Conservation (phyloP, 2,113 vertebrate genomes). For the Dipodomys ordii region DNA sequence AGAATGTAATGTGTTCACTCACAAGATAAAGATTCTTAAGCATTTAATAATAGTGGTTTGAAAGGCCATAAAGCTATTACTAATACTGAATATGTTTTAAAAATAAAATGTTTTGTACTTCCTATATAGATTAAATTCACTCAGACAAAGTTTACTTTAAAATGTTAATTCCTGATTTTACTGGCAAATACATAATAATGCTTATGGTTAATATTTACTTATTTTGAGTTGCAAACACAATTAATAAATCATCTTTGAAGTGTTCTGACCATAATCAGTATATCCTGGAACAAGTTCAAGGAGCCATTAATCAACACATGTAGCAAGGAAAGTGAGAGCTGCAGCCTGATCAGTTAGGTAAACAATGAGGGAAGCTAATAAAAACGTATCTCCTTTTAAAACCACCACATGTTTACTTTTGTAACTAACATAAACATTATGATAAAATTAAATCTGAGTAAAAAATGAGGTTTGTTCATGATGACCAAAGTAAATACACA, state of each 20-base stretch:
- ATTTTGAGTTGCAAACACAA: slow-evolving; percentile 68
- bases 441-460: slow-evolving; percentile 78
- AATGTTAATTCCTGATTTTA: slow-evolving; percentile 44
- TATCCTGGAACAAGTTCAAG: slow-evolving; percentile 64
- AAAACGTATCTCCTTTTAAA: slow-evolving; percentile 72
- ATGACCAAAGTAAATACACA: slow-evolving; percentile 73
- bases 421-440: slow-evolving; percentile 80
- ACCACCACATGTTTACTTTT: slow-evolving; percentile 75
- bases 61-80: slow-evolving; percentile 51
- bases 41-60: slow-evolving; percentile 36
- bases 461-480: slow-evolving; percentile 73
- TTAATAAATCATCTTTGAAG: slow-evolving; percentile 79
- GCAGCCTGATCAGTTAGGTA: slow-evolving; percentile 50
- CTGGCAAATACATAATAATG: slow-evolving; percentile 61
- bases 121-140: slow-evolving; percentile 38
- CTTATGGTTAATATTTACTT: slow-evolving; percentile 63
- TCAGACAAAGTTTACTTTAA: slow-evolving; percentile 54
- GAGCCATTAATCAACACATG: slow-evolving; percentile 64
- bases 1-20: slow-evolving; percentile 32
- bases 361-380: slow-evolving; percentile 73
- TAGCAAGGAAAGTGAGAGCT: slow-evolving; percentile 36
- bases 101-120: slow-evolving; percentile 47
- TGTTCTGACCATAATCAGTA: slow-evolving; percentile 36
- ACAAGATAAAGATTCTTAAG: slow-evolving; percentile 31
- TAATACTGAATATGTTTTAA: slow-evolving; percentile 18